Conservation (phyloP, 2,797 vertebrate species). For the Sebastes cheni region DNA sequence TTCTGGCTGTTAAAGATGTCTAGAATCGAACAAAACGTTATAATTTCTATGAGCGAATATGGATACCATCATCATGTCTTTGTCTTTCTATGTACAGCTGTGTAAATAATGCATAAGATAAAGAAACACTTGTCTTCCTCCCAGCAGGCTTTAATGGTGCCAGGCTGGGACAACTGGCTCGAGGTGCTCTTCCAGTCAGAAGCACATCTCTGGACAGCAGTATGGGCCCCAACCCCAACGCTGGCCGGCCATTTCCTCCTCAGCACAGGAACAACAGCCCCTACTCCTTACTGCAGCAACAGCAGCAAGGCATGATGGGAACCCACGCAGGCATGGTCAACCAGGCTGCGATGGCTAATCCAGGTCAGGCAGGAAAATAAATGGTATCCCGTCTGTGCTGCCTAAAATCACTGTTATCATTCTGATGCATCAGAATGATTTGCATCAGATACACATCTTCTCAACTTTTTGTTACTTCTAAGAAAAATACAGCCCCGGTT, state of each 20-base stretch:
- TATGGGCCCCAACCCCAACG: slow-evolving; percentile 68
- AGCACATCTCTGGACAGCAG: slow-evolving; percentile 89
- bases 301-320: slow-evolving; percentile 93
- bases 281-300: slow-evolving; percentile 87
- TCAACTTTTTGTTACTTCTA: not conserved
- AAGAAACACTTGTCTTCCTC: not conserved
- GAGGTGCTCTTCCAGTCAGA: slow-evolving; percentile 85
- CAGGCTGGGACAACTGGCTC: slow-evolving; percentile 84
- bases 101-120: not conserved
- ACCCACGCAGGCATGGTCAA: slow-evolving; percentile 86
- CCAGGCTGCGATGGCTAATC: slow-evolving; percentile 86
- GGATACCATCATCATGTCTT: not conserved
- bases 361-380: slow-evolving; percentile 80
- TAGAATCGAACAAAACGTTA: not conserved
- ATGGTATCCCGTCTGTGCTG: accelerated
- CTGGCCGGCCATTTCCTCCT: slow-evolving; percentile 82
- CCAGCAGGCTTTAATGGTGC: slow-evolving; percentile 88
- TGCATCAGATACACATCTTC: not conserved
- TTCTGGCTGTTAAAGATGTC: not conserved
- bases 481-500: not conserved
- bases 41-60: not conserved
- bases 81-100: not conserved
- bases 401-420: not conserved
- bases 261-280: slow-evolving; percentile 86
- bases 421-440: too few species aligned